phyloP scores from a whole-genome alignment of 2,888 invertebrate genomes.

The Strigamia crassipes region DNA sequence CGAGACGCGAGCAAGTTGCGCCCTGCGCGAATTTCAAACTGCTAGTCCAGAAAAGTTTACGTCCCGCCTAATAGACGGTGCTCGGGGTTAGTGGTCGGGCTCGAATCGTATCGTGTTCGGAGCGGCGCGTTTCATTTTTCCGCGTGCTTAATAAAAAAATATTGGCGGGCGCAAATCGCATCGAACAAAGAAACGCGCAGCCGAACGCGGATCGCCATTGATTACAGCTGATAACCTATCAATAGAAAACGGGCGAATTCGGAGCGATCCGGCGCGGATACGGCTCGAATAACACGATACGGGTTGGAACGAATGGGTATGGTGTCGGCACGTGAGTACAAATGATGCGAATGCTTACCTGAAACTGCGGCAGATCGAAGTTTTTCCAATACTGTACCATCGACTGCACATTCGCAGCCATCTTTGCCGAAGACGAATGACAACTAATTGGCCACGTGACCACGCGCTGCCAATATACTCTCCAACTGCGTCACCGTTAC shows the following conservation, averaged over 20 bases:
- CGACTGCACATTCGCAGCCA: constrained; percentile 62
- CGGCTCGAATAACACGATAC: constrained; percentile 43
- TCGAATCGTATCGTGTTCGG: constrained; percentile 8
- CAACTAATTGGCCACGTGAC: constrained; percentile 59
- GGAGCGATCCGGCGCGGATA: background rate
- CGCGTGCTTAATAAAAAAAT: background rate
- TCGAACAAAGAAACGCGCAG: constrained; percentile 46
- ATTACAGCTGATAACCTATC: constrained; percentile 51
- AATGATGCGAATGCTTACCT: constrained; percentile 55
- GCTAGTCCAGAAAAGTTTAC: constrained; percentile 49
- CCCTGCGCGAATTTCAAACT: constrained; percentile 52
- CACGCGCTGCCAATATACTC: constrained; percentile 49
- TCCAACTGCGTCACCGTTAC: constrained; percentile 45
- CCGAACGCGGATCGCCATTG: constrained; percentile 50
- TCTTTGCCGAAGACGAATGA: constrained; percentile 58
- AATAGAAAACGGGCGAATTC: constrained; percentile 48
- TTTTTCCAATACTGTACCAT: constrained; percentile 62
- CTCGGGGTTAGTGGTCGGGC: constrained; percentile 1
- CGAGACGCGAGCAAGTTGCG: constrained; percentile 44
- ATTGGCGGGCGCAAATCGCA: constrained; percentile 27
- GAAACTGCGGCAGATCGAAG: constrained; percentile 60
- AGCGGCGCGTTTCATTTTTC: background rate
- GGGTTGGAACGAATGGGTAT: constrained; percentile 2
- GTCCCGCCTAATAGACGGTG: constrained; percentile 43
- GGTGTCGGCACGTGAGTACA: constrained; percentile 25